Evolutionary conservation across 2,888 invertebrate species (phyloP).

Genomic region (Brachypalpus laphriformis): DNA sequence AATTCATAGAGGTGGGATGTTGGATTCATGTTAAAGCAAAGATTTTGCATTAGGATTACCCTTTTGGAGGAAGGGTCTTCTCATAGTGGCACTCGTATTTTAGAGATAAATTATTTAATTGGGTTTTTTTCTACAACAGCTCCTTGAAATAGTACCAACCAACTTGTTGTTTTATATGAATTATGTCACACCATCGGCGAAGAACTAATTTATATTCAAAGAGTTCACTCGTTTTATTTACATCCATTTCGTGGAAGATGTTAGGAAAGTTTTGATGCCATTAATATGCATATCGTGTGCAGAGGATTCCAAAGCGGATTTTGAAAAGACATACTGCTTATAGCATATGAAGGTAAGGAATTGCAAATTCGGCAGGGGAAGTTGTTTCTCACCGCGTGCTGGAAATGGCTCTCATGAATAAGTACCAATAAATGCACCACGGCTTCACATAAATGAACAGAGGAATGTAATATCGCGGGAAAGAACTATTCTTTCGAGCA

Average conservation of each 20-base stretch:
- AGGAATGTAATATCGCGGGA: no score
- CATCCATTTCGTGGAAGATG: neutral
- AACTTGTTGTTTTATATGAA: slow-evolving; percentile 7
- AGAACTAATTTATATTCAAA: slow-evolving; percentile 19
- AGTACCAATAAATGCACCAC: neutral
- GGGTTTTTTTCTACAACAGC: neutral
- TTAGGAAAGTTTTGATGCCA: neutral
- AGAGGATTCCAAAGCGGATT: slow-evolving; percentile 7
- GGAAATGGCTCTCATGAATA: neutral
- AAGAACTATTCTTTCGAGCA: no score
- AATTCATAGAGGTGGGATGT: neutral
- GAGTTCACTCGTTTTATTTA: slow-evolving; percentile 13
- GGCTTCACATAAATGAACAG: neutral
- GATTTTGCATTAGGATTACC: neutral
- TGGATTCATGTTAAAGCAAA: neutral
- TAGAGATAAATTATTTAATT: slow-evolving; percentile 1
- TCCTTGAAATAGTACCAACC: neutral
- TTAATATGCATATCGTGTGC: slow-evolving; percentile 14
- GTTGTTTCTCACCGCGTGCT: neutral
- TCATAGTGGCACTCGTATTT: neutral
- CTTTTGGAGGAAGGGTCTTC: neutral
- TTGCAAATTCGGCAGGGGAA: neutral
- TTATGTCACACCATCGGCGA: slow-evolving; percentile 4
- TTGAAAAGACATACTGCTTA: neutral
- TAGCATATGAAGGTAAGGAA: neutral